A percentile compares a stretch with the other conserved stretches of the same genome.
Conservation (phyloP, 30 jellyfish, hydroid and myxozoan genomes). For the Mastigias papua region DNA sequence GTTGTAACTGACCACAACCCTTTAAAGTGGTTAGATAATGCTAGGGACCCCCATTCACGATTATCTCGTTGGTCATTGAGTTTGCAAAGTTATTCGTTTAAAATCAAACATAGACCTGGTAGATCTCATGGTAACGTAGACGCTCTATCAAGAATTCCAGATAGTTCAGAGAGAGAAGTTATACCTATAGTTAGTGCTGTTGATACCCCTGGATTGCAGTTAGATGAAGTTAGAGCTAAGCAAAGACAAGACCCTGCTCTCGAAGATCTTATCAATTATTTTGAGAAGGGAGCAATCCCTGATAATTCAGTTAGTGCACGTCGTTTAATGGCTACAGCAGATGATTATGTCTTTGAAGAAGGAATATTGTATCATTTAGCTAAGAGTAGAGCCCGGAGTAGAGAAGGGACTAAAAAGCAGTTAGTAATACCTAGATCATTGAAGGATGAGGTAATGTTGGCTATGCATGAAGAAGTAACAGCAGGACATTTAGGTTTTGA, state of each 20-base stretch:
- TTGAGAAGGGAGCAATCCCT: slow-evolving; percentile 41
- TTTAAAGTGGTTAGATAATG: slow-evolving; percentile 53
- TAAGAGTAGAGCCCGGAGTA: slow-evolving; percentile 32
- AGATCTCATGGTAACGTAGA: slow-evolving; percentile 45
- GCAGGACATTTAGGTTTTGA: slow-evolving; percentile 49
- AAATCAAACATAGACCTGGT: slow-evolving; percentile 64
- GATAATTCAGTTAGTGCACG: slow-evolving; percentile 24
- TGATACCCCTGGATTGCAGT: slow-evolving; percentile 60
- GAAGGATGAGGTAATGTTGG: slow-evolving; percentile 61
- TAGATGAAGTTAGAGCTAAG: slow-evolving; percentile 11
- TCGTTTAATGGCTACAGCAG: slow-evolving; percentile 57
- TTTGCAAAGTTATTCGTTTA: slow-evolving; percentile 21
- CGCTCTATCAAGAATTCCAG: slow-evolving; percentile 57
- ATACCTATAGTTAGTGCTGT: slow-evolving; percentile 1
- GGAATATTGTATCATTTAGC: slow-evolving; percentile 63
- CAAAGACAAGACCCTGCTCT: slow-evolving; percentile 61
- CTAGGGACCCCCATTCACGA: slow-evolving; percentile 65
- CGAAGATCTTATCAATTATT: slow-evolving; percentile 31
- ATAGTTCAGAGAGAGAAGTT: background rate
- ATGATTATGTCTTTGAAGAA: slow-evolving; percentile 56
- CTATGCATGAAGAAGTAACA: slow-evolving; percentile 54
- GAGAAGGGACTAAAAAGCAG: slow-evolving; percentile 26
- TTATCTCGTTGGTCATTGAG: slow-evolving; percentile 66
- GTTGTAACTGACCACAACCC: slow-evolving; percentile 66
- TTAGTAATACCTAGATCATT: slow-evolving; percentile 62